Evolutionary conservation across 2,888 invertebrate species (phyloP), one percentile per base, ranked within the genome.

Genomic region (Drosophila cognata): DNA sequence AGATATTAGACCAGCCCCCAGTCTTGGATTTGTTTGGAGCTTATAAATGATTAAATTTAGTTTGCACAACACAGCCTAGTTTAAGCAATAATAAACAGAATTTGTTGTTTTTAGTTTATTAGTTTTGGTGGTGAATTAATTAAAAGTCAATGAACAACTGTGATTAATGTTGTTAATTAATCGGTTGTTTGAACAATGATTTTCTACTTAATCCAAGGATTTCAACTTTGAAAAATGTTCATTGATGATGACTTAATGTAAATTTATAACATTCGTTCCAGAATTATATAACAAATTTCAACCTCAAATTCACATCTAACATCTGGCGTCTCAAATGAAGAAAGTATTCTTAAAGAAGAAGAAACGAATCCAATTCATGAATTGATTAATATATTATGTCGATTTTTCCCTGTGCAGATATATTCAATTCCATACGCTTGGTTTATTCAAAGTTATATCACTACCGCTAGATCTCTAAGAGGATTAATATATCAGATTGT

Each of bases 1-100:
- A 52, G 36, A 33, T 31, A 31, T 28, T 51, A 51, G 61, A 58
- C 74, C 50, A 50, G 60, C 73, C 66, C 56, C 58, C 38, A 29
- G 43, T 18, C 28, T 36, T 48, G 35, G 55, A 18, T 55, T 55
- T 29, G n/a, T 41, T 25, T 28, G 4, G 16, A 1, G 11, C 41
- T 28, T 43, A 16, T 56, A 25, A 41, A 41, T 52, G n/a, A 29
- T 51, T 38, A 41, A 16, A 57, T 41, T 8, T 21, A 21, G 56
- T 41, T 29, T n/a, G 16, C 11, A n/a, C 18, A 51, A 29, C 21
- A 51, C 11, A 7, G 11, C 16, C 11, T 21, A 41, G n/a, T 31
- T 41, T 21, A 52, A 16, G 13, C n/a, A 13, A 13, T n/a, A 31
- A n/a, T 52, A 52, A 33, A 52, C 52, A 2, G 2, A 52, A 29